A percentile compares a stretch with the other conserved stretches of the same genome.
Conservation (phyloP, 92 coral and sea anemone species). For the Zoanthus sansibaricus region DNA sequence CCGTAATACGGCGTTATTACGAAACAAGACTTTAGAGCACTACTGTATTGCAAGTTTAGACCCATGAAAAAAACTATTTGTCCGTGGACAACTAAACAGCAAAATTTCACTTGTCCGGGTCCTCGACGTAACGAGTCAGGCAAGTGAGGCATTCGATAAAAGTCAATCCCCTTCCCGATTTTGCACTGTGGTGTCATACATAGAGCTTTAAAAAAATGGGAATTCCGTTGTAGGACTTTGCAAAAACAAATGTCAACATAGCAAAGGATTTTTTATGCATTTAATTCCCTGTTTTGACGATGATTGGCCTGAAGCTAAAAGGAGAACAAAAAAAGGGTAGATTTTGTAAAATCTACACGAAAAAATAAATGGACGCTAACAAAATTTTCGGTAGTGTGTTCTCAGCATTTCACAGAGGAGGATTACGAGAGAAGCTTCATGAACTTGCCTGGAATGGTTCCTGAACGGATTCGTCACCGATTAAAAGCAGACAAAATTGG, state of each 20-base stretch:
- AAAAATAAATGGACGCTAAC: not conserved
- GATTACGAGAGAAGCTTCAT: not conserved
- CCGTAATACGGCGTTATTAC: too few relatives aligned
- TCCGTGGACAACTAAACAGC: too few relatives aligned
- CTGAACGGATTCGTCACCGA: not conserved
- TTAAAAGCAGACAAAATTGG: too few relatives aligned
- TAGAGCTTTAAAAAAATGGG: not conserved
- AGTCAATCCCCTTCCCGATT: too few relatives aligned
- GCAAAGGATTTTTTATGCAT: conserved; percentile 10
- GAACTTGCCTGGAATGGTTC: not conserved
- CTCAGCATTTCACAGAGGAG: not conserved
- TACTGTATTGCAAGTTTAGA: too few relatives aligned
- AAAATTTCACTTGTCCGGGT: too few relatives aligned
- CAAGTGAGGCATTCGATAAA: too few relatives aligned
- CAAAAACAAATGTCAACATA: not conserved
- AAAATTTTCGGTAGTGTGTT: not conserved
- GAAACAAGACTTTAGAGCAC: too few relatives aligned
- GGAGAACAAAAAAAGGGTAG: not conserved
- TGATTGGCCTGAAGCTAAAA: not conserved
- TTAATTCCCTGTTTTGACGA: not conserved
- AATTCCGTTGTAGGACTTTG: not conserved
- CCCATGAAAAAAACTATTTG: too few relatives aligned
- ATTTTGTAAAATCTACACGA: too few relatives aligned
- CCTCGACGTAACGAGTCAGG: too few relatives aligned
- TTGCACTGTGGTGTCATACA: too few relatives aligned